phyloP scores from a whole-genome alignment of 1,140 invertebrate genomes.

The Portunus trituberculatus region DNA sequence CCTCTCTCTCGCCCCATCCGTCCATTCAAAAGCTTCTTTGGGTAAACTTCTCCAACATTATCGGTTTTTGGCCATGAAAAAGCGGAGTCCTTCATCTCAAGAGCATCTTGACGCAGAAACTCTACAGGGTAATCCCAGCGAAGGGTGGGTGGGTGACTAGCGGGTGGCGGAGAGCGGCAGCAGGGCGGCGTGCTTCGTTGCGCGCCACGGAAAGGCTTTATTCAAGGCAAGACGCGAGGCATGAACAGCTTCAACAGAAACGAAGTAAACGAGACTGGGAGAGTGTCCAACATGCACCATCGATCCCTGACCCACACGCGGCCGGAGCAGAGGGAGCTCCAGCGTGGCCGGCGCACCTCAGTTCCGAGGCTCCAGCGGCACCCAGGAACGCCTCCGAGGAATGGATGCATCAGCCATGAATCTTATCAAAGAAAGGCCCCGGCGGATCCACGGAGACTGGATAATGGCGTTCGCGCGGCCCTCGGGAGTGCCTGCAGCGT shows the following conservation, averaged over 20 bases:
- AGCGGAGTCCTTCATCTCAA: not conserved
- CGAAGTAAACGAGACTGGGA: not conserved
- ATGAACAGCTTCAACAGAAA: constrained; percentile 22
- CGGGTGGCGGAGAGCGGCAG: not conserved
- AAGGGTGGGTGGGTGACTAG: not conserved
- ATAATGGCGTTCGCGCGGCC: constrained; percentile 8
- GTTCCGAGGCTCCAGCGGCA: not conserved
- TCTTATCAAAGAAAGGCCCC: constrained; percentile 12
- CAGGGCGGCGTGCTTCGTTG: not conserved
- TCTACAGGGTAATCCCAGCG: not conserved
- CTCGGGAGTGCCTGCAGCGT: not conserved
- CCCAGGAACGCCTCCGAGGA: not conserved
- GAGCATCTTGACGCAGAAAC: not conserved
- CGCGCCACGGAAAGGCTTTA: not conserved
- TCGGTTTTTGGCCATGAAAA: constrained; percentile 12
- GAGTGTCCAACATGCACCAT: not conserved
- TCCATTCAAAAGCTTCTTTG: not conserved
- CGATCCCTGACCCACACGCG: not conserved
- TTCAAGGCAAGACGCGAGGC: not conserved
- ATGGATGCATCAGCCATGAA: not conserved
- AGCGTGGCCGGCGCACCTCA: not conserved
- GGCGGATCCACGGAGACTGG: constrained; percentile 16
- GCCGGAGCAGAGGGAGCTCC: not conserved
- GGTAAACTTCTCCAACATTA: not conserved
- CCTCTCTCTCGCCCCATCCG: not conserved